Evolutionary conservation across 2,888 invertebrate genomes (phyloP).

Genomic region (Autographa pulchrina): DNA sequence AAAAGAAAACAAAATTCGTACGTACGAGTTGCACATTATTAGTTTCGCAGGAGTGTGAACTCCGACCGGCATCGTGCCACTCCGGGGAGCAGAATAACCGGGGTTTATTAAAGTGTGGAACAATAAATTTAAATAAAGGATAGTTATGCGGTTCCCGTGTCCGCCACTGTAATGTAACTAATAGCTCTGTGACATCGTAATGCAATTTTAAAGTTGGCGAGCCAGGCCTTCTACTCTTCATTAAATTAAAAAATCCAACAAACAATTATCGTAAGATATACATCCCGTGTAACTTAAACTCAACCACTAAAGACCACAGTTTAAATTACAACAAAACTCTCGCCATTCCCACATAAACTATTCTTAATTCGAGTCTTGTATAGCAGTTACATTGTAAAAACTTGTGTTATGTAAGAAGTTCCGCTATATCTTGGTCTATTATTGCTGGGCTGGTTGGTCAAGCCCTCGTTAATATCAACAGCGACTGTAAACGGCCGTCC

Average conservation of each 20-base stretch:
- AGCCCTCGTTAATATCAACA: slow-evolving; percentile 57
- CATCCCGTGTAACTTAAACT: neutral
- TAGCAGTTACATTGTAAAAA: slow-evolving; percentile 49
- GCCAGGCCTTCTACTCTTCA: slow-evolving; percentile 40
- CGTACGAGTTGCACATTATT: slow-evolving; percentile 72
- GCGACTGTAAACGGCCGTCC: slow-evolving; percentile 54
- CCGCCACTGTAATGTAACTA: slow-evolving; percentile 76
- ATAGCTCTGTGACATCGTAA: slow-evolving; percentile 64
- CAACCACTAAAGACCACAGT: neutral
- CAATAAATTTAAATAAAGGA: slow-evolving; percentile 87
- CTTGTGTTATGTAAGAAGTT: slow-evolving; percentile 56
- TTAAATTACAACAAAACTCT: neutral
- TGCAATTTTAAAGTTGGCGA: slow-evolving; percentile 46
- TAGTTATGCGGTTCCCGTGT: slow-evolving; percentile 85
- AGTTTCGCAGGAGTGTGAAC: slow-evolving; percentile 67
- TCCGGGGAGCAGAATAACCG: slow-evolving; percentile 70
- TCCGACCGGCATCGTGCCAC: slow-evolving; percentile 67
- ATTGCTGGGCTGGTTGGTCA: slow-evolving; percentile 53
- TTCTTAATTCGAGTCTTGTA: slow-evolving; percentile 26
- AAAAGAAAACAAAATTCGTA: slow-evolving; percentile 57
- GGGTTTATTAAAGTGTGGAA: slow-evolving; percentile 81
- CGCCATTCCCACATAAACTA: slow-evolving; percentile 32
- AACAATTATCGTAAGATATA: neutral
- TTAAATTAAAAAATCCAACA: slow-evolving; percentile 26
- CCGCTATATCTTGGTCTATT: slow-evolving; percentile 45